Conservation (phyloP, 2,888 invertebrate species). For the Sphecodes monilicornis region DNA sequence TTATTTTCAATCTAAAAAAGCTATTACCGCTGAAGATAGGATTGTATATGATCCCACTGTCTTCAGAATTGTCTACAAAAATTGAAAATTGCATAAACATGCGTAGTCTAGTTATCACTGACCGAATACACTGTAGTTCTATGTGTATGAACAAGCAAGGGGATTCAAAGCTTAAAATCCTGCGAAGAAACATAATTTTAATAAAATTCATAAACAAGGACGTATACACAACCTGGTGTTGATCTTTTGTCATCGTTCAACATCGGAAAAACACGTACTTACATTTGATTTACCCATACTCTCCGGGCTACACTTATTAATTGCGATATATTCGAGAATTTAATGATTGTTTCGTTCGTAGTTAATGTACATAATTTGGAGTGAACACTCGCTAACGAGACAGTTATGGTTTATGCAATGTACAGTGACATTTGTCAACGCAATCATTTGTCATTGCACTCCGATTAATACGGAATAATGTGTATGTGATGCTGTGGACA, state of each 20-base stretch:
- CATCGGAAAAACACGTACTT: neutral
- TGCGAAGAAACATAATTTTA: too few relatives aligned
- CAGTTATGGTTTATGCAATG: neutral
- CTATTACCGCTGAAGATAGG: too few relatives aligned
- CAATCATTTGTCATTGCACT: neutral
- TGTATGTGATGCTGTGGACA: constrained; percentile 1
- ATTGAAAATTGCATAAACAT: too few relatives aligned
- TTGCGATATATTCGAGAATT: neutral
- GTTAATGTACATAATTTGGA: neutral
- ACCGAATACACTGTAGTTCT: too few relatives aligned
- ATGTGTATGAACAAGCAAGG: too few relatives aligned
- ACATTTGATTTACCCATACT: neutral
- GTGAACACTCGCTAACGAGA: neutral
- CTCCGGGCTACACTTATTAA: neutral
- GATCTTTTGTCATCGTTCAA: neutral
- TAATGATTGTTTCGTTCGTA: neutral
- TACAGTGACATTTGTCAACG: neutral
- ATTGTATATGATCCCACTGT: too few relatives aligned
- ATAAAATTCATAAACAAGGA: too few relatives aligned
- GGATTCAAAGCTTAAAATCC: too few relatives aligned
- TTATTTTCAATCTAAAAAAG: too few relatives aligned
- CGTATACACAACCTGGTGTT: neutral
- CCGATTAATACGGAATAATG: neutral
- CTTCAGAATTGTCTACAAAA: too few relatives aligned
- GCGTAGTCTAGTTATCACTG: too few relatives aligned